phyloP scores from a whole-genome alignment of 2,113 vertebrate species.

The Cyprinus carpio region DNA sequence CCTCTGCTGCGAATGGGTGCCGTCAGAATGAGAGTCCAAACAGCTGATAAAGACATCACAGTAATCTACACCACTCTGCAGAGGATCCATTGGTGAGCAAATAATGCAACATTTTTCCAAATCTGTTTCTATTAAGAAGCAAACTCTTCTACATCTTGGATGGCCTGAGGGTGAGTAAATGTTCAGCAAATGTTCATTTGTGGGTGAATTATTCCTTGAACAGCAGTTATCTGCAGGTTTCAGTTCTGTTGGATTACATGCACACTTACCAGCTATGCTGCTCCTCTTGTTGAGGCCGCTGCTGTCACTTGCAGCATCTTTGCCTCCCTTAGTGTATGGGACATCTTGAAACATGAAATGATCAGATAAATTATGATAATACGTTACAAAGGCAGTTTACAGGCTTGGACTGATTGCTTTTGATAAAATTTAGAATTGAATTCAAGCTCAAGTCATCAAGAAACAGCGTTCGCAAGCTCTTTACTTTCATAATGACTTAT shows the following conservation, averaged over 20 bases:
- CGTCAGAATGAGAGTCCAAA: too few relatives aligned
- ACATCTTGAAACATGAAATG: conserved; percentile 79
- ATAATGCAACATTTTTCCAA: neutral
- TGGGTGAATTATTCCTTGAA: neutral
- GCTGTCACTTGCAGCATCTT: conserved; percentile 80
- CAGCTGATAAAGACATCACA: too few relatives aligned
- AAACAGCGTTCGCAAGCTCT: too few relatives aligned
- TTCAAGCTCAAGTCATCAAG: neutral
- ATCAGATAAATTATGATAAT: conserved; percentile 46
- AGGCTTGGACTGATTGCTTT: neutral
- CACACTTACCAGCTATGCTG: conserved; percentile 90
- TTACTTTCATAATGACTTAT: neutral
- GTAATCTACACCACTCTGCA: too few relatives aligned
- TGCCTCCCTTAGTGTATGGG: conserved; percentile 89
- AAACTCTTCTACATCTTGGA: neutral
- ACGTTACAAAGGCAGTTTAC: neutral
- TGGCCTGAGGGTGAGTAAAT: neutral
- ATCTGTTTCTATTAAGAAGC: neutral
- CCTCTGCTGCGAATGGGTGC: too few relatives aligned
- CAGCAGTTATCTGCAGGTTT: neutral
- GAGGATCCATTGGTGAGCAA: too few relatives aligned
- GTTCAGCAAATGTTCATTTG: too few relatives aligned
- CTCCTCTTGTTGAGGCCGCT: conserved; percentile 83
- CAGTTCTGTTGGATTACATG: neutral
- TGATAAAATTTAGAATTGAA: conserved; percentile 1